These are phyloP conservation scores for Sogatella furcifera DNA, from an alignment of 1,140 invertebrate genomes.

Conservation along the genomic window DNA sequence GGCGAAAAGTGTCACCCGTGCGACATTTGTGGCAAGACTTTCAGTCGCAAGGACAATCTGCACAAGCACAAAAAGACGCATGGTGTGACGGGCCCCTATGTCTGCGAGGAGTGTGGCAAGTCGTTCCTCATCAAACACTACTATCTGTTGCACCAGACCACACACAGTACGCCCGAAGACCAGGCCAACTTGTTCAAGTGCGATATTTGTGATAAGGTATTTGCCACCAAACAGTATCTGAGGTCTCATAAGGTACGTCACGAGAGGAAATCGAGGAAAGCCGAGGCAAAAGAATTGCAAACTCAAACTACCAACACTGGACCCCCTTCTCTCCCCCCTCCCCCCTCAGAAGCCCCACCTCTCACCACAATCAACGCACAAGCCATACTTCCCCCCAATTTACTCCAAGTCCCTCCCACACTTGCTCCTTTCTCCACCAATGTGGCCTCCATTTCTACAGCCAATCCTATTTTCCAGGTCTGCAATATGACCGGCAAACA, in stretches of 20 bases:
- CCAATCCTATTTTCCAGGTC: no score
- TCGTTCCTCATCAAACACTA: slow-evolving; percentile 59
- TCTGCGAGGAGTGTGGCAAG: slow-evolving; percentile 59
- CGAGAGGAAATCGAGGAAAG: slow-evolving; percentile 28
- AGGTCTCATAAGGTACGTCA: slow-evolving; percentile 38
- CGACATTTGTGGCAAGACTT: slow-evolving; percentile 63
- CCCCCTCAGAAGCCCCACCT: slow-evolving; percentile 14
- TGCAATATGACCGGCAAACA: no score
- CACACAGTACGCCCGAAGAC: slow-evolving; percentile 31
- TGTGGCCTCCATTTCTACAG: no score
- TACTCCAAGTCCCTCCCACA: neutral
- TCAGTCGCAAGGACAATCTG: slow-evolving; percentile 64
- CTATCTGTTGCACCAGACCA: slow-evolving; percentile 47
- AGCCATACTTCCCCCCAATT: slow-evolving; percentile 8
- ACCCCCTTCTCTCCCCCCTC: slow-evolving; percentile 11
- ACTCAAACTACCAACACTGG: slow-evolving; percentile 13
- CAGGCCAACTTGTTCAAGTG: slow-evolving; percentile 17
- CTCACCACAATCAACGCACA: slow-evolving; percentile 8
- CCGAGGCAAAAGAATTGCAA: no score
- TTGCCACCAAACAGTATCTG: slow-evolving; percentile 39
- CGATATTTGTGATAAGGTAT: slow-evolving; percentile 31
- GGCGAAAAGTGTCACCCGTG: slow-evolving; percentile 63
- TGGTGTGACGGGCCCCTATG: slow-evolving; percentile 52
- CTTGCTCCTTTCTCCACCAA: no score
- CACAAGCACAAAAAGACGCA: slow-evolving; percentile 58